Evolutionary conservation across 35 echinoderm and acorn worm genomes (phyloP).

Genomic region (Chiridota heheva): DNA sequence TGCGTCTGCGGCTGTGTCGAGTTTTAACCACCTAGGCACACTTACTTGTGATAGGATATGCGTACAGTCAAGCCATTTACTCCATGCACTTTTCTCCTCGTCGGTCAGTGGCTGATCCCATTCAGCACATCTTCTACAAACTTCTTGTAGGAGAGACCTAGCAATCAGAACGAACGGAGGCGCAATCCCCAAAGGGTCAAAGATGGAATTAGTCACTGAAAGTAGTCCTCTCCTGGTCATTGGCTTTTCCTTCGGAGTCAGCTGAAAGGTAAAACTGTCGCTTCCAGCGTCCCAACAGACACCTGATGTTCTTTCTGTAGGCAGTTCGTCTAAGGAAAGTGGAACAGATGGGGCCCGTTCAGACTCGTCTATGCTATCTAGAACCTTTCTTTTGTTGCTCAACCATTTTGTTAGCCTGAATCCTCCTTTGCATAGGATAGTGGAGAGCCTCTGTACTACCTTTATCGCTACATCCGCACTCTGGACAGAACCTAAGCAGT

Average conservation of each 20-base stretch:
- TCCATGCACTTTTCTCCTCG: not conserved
- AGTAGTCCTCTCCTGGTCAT: slow-evolving; percentile 51
- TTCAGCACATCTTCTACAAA: slow-evolving; percentile 21
- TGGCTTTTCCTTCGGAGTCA: slow-evolving; percentile 24
- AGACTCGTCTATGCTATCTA: slow-evolving; percentile 15
- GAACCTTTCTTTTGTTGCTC: slow-evolving; percentile 53
- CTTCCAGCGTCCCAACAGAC: slow-evolving; percentile 53
- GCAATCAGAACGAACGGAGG: slow-evolving; percentile 48
- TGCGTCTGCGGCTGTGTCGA: slow-evolving; percentile 1
- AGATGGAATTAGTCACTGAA: slow-evolving; percentile 51
- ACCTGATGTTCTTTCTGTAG: slow-evolving; percentile 59
- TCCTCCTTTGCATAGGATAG: slow-evolving; percentile 36
- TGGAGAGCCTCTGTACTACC: slow-evolving; percentile 19
- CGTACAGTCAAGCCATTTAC: slow-evolving; percentile 31
- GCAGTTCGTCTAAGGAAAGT: slow-evolving; percentile 42
- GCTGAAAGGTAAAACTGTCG: slow-evolving; percentile 56
- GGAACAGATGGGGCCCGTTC: slow-evolving; percentile 52
- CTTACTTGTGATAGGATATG: slow-evolving; percentile 11
- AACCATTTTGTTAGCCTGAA: slow-evolving; percentile 76
- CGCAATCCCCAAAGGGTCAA: slow-evolving; percentile 39
- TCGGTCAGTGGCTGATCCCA: slow-evolving; percentile 47
- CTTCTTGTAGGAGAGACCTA: slow-evolving; percentile 33
- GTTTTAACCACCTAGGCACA: slow-evolving; percentile 49
- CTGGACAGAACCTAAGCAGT: slow-evolving; percentile 48
- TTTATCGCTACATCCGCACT: slow-evolving; percentile 19